These are phyloP conservation scores for Antheraea yamamai DNA, from an alignment of 2,888 invertebrate genomes.

Conservation along the genomic window DNA sequence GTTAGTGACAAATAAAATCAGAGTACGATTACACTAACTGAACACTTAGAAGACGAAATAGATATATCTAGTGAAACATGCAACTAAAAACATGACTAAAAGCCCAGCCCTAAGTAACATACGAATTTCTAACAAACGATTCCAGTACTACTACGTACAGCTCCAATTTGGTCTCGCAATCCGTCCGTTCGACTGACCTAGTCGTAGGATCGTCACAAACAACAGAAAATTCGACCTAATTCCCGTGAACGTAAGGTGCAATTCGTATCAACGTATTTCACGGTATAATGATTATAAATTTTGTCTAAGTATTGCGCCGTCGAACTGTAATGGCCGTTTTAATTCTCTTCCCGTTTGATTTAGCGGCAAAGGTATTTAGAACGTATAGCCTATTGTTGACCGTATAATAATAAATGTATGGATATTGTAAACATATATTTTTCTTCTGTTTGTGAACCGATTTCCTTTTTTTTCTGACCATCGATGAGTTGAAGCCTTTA, in stretches of 20 bases:
- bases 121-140: conserved; percentile 10
- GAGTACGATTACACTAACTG: too few species aligned
- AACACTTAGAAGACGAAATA: not conserved
- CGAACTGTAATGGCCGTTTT: conserved; percentile 19
- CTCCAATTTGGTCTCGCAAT: conserved; percentile 27
- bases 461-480: too few species aligned
- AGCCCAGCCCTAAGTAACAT: conserved; percentile 17
- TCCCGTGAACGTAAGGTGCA: not conserved
- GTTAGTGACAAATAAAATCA: too few species aligned
- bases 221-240: conserved; percentile 3
- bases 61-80: not conserved
- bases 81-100: not conserved
- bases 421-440: too few species aligned
- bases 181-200: conserved; percentile 28
- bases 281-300: conserved; percentile 21
- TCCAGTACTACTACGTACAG: conserved; percentile 22
- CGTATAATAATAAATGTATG: not conserved
- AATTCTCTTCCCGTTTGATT: conserved; percentile 23
- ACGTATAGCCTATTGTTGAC: conserved; percentile 17
- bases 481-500: too few species aligned
- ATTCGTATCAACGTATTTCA: not conserved
- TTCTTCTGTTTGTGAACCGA: too few species aligned
- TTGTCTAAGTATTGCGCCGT: conserved; percentile 21
- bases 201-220: conserved; percentile 13
- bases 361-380: conserved; percentile 18